phyloP scores from a whole-genome alignment of 2,797 vertebrate genomes.

The Enteromius mattozi region DNA sequence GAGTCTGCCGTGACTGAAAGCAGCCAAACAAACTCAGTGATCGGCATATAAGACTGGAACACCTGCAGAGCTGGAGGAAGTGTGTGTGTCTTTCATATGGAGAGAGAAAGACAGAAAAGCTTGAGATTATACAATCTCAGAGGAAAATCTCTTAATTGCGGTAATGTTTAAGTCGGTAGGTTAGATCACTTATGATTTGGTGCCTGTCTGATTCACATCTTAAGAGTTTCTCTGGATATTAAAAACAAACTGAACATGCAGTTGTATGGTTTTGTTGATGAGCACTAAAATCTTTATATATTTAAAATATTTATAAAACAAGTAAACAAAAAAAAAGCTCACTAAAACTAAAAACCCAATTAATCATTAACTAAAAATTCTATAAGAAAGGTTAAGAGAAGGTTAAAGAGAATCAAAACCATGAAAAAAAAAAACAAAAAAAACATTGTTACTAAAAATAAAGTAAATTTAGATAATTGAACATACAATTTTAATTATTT shows the following conservation, averaged over 20 bases:
- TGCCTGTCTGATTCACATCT: not conserved
- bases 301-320: not conserved
- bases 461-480: not conserved
- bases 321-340: not conserved
- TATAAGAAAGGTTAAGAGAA: no score
- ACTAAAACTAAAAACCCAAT: not conserved
- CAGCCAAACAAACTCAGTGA: not conserved
- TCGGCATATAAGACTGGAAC: not conserved
- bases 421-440: no score
- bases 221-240: not conserved
- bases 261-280: not conserved
- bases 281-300: no score
- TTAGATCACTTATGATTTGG: not conserved
- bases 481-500: not conserved
- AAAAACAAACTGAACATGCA: not conserved
- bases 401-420: no score
- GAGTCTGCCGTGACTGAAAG: conserved; percentile 11
- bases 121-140: not conserved
- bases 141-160: not conserved
- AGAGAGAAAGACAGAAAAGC: not conserved
- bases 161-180: not conserved
- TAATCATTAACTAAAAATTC: no score
- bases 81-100: not conserved
- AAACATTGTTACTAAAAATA: no score
- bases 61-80: conserved; percentile 26